These are phyloP conservation scores for Neotoxoptera formosana DNA, from an alignment of 1,140 invertebrate genomes.

Conservation along the genomic window DNA sequence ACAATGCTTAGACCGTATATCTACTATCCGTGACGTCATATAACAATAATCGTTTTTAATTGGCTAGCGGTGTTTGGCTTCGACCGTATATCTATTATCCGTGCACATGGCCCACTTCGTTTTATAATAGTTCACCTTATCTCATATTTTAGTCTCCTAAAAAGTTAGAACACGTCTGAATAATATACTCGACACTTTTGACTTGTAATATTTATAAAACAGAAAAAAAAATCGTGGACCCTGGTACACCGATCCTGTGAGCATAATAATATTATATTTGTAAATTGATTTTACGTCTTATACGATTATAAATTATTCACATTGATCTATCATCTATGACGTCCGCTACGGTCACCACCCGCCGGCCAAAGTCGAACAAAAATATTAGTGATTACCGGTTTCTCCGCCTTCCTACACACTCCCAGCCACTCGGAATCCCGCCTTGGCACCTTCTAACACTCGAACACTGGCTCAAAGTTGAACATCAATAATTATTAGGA, in stretches of 20 bases:
- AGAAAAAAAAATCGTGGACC: not conserved
- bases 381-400: not conserved
- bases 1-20: too few relatives aligned
- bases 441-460: not conserved
- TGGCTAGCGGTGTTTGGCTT: not conserved
- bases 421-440: not conserved
- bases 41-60: slow-evolving; percentile 4
- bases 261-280: not conserved
- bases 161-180: too few relatives aligned
- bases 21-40: not conserved
- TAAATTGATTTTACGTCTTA: not conserved
- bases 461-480: not conserved
- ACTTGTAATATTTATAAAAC: too few relatives aligned
- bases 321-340: not conserved
- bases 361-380: not conserved
- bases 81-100: not conserved
- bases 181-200: too few relatives aligned
- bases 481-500: not conserved
- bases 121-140: too few relatives aligned
- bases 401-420: not conserved
- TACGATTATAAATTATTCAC: not conserved
- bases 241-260: not conserved
- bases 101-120: too few relatives aligned
- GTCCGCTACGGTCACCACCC: not conserved
- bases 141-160: too few relatives aligned